Base-by-base conservation (phyloP, 35 echinoderm and acorn worm genomes). In the Nesometra sesokonis region DNA sequence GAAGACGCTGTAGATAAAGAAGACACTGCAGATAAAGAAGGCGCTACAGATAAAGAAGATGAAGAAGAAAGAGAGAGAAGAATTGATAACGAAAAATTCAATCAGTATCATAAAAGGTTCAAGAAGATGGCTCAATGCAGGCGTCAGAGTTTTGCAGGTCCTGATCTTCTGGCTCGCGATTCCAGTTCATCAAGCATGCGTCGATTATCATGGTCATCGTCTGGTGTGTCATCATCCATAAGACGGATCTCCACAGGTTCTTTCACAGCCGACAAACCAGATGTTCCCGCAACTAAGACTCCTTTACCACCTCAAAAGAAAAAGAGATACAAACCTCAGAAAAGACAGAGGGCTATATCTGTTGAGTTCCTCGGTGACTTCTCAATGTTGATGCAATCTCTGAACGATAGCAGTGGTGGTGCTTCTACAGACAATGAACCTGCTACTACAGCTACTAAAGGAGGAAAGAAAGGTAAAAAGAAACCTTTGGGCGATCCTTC, bases 351-450 rank as follows among this genome's bases (percentile, higher is more conserved):
- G 9, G 79, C 94, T 36, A 80, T 86, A 86, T 97, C 94, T 0
- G 88, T 88, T 21, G 91, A 91, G 30, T 97, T 97, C 43, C 88
- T 97, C 21, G 94, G 88, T 19, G 94, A 97, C 76, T 97, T 97
- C 46, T 97, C 94, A 32, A 83, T 89, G 36, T 82, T 97, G 52
- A 37, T 93, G 13, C 81, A 84, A 67, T 67, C 52, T 23, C 30
- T 32, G 30, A 81, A 89, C 11, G 27, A 84, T 8, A n/a, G n/a
- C n/a, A n/a, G n/a, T n/a, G 17, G 77, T 33, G 0, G 40, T 19
- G 19, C 15, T 13, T 47, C 32, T 9, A 76, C 23, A 37, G 82
- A 84, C 7, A 31, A 85, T 15, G 57, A 89, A 21, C 52, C 46
- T 30, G 33, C 78, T 29, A 46, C 43, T 5, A 30, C 31, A 11